Evolutionary conservation across 2,888 invertebrate species (phyloP), one percentile per base, ranked within the genome.

Genomic region (Cylindroiulus punctatus): DNA sequence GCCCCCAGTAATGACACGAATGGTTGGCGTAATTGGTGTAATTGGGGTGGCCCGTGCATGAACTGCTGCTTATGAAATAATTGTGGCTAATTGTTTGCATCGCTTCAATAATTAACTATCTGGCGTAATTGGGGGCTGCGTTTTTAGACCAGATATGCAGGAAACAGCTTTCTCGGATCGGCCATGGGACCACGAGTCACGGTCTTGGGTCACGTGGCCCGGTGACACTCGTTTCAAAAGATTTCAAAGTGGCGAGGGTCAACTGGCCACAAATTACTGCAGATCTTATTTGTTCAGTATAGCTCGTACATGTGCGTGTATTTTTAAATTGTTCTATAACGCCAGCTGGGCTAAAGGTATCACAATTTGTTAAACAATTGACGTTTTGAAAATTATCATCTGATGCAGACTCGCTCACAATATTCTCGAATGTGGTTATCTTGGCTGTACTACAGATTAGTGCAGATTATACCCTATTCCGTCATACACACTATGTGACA

Each of bases 21-120:
- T 12, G 22, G 65, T 65, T 65, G 22, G 52, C 52, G 52, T 52
- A 52, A 52, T 52, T 52, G 52, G 22, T 10, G 65, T 65, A 65
- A 65, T 65, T 65, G 65, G 65, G 65, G 65, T 65, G 65, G 65
- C 65, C 65, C 65, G 57, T 65, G 65, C 65, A 65, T 65, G 65
- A 26, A 65, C 12, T 65, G 26, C 26, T 22, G 65, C 65, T 65
- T 65, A 65, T 65, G 65, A 65, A 65, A 65, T 65, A 65, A 65
- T 65, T 65, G 65, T 65, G 26, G 26, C 65, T 65, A 65, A 65
- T 65, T 65, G 65, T 65, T 65, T 65, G 65, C 65, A 65, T 65
- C 65, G 65, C 65, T 26, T 65, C 26, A 65, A 65, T 65, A 65
- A 65, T 65, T 65, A 65, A 65, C 65, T 65, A 65, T 65, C 65